Percentiles rank a stretch among this genome's conserved stretches.
These are phyloP conservation scores for Hycleus phaleratus DNA, from an alignment of 1,140 invertebrate genomes.

Conservation along the genomic window DNA sequence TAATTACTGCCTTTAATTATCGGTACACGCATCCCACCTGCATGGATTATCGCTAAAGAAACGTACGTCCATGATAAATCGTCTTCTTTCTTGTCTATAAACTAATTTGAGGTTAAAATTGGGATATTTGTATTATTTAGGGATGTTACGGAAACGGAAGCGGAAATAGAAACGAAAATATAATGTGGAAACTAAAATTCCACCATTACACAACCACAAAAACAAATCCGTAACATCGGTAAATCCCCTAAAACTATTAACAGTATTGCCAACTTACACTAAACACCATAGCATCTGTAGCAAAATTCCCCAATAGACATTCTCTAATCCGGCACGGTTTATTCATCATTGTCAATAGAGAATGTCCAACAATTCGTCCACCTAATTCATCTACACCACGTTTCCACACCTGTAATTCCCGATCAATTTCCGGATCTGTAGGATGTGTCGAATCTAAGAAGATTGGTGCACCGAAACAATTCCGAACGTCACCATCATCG, in stretches of 20 bases:
- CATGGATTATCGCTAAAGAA: constrained; percentile 57
- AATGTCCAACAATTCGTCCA: constrained; percentile 48
- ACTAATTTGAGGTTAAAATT: no score
- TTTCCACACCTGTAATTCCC: constrained; percentile 50
- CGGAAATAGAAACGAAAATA: no score
- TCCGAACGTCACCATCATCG: constrained; percentile 54
- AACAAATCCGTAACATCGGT: no score
- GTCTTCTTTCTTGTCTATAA: no score
- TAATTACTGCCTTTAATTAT: constrained; percentile 44
- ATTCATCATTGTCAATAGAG: constrained; percentile 50
- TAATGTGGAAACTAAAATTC: no score
- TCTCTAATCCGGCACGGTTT: constrained; percentile 52
- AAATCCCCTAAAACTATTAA: no score
- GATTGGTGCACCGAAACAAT: constrained; percentile 69
- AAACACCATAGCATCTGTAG: constrained; percentile 64
- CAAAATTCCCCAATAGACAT: constrained; percentile 69
- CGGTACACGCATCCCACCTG: constrained; percentile 58
- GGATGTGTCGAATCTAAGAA: constrained; percentile 56
- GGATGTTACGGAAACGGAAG: no score
- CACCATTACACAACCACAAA: no score
- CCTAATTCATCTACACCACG: constrained; percentile 50
- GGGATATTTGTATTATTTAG: no score
- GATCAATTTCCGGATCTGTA: constrained; percentile 44
- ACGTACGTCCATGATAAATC: constrained; percentile 52
- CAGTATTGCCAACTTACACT: constrained; percentile 31